These are phyloP conservation scores for Myripristis murdjan DNA, from an alignment of 2,797 vertebrate genomes.

Conservation along the genomic window DNA sequence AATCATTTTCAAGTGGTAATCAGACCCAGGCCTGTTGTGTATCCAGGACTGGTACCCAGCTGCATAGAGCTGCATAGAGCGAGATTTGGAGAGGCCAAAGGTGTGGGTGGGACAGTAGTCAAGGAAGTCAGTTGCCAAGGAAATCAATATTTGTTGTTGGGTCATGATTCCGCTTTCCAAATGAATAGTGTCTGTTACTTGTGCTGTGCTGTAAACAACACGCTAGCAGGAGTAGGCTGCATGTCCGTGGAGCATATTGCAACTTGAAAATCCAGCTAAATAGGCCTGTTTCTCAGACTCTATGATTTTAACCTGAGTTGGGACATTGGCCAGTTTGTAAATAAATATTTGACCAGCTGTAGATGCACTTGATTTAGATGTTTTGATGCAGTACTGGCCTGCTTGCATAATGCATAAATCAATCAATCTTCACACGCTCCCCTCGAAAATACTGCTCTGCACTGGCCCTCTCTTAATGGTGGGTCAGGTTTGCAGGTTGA, in stretches of 20 bases:
- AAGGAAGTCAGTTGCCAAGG: constrained; percentile 48
- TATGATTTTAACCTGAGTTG: constrained; percentile 11
- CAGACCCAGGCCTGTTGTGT: constrained; percentile 38
- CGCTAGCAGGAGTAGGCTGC: constrained; percentile 16
- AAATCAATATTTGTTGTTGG: constrained; percentile 68
- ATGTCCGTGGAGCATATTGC: constrained; percentile 25
- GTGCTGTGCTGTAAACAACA: constrained; percentile 41
- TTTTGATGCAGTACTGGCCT: neutral
- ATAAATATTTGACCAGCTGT: constrained; percentile 18
- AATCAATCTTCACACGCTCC: neutral
- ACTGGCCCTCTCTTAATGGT: neutral
- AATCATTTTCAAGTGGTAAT: constrained; percentile 53
- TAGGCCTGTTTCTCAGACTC: constrained; percentile 28
- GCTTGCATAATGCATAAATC: neutral
- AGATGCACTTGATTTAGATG: neutral
- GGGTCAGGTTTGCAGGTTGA: neutral
- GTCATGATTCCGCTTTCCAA: constrained; percentile 46
- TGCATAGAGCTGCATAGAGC: constrained; percentile 21
- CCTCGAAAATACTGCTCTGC: neutral
- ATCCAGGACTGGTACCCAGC: constrained; percentile 32
- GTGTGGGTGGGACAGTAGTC: constrained; percentile 50
- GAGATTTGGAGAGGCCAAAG: constrained; percentile 30
- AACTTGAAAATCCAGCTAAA: constrained; percentile 21
- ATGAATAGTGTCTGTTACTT: constrained; percentile 39
- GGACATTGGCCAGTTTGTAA: constrained; percentile 14